A percentile compares a stretch with the other conserved stretches of the same genome.
phyloP scores from a whole-genome alignment of 2,113 vertebrate species.

The Hucho hucho region DNA sequence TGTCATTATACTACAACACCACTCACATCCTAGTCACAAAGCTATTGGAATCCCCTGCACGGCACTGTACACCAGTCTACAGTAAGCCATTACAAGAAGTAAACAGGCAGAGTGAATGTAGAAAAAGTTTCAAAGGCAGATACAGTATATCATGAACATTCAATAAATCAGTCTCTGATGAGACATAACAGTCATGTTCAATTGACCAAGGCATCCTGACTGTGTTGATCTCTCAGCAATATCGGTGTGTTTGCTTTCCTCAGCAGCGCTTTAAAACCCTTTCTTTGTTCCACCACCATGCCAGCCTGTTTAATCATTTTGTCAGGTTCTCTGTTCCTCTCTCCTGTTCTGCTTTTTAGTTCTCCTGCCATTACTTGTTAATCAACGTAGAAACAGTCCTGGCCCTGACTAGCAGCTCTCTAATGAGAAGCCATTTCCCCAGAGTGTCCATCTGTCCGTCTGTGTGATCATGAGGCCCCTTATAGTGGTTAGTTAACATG shows the following conservation, averaged over 20 bases:
- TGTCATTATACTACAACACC: constrained; percentile 11
- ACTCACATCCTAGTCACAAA: constrained; percentile 15
- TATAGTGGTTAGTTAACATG: constrained; percentile 1
- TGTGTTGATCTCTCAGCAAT: constrained; percentile 19
- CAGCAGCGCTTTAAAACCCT: constrained; percentile 11
- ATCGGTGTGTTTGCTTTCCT: background rate
- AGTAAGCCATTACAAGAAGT: constrained; percentile 37
- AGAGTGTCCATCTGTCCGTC: constrained; percentile 13
- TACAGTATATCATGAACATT: constrained; percentile 51
- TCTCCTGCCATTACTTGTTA: constrained; percentile 61
- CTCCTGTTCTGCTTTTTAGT: constrained; percentile 42
- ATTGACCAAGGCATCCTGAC: constrained; percentile 56
- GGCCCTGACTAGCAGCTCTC: constrained; percentile 35
- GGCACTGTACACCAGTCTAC: constrained; percentile 43
- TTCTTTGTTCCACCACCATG: background rate
- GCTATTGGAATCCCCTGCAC: too few relatives aligned
- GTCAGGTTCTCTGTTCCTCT: constrained; percentile 15
- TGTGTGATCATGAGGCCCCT: background rate
- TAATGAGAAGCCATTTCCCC: constrained; percentile 55
- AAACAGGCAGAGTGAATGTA: constrained; percentile 29
- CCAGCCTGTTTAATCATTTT: constrained; percentile 26
- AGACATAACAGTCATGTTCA: constrained; percentile 68
- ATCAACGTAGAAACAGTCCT: constrained; percentile 70
- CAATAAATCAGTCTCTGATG: constrained; percentile 51
- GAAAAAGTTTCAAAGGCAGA: constrained; percentile 53